Percentiles rank a stretch among this genome's conserved stretches.
Conservation (phyloP, 2,113 vertebrate species). For the Nerophis ophidion region DNA sequence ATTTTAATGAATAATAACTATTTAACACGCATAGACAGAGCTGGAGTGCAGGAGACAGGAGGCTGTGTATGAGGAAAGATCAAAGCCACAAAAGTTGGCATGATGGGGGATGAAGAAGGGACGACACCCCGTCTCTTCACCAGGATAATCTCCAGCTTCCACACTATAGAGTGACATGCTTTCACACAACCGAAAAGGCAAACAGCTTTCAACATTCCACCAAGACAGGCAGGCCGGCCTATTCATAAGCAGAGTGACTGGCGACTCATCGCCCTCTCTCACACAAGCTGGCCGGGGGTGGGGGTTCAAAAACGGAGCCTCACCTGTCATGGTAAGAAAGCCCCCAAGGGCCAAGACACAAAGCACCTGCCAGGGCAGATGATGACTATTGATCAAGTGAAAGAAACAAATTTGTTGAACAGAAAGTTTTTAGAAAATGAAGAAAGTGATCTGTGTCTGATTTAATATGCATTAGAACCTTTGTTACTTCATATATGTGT, state of each 20-base stretch:
- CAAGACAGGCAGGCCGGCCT: slow-evolving; percentile 43
- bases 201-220: slow-evolving; percentile 62
- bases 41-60: slow-evolving; percentile 22
- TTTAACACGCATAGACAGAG: slow-evolving; percentile 6
- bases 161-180: slow-evolving; percentile 47
- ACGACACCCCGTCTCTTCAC: slow-evolving; percentile 42
- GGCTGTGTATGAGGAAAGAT: slow-evolving; percentile 30
- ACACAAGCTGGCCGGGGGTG: not conserved
- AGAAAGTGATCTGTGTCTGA: no score
- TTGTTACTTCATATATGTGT: no score
- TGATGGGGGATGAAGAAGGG: slow-evolving; percentile 20
- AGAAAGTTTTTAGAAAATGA: no score
- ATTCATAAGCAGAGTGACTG: slow-evolving; percentile 37
- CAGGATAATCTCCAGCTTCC: slow-evolving; percentile 48
- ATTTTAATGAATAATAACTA: not conserved
- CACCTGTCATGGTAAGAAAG: slow-evolving; percentile 60
- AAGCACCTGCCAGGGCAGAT: slow-evolving; percentile 34
- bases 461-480: no score
- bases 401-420: not conserved
- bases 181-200: slow-evolving; percentile 56
- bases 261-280: slow-evolving; percentile 33
- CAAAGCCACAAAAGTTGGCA: slow-evolving; percentile 56
- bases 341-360: slow-evolving; percentile 47
- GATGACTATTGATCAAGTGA: slow-evolving; percentile 17
- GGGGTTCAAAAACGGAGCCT: slow-evolving; percentile 32